These are phyloP conservation scores for Epirrita christyi DNA, from an alignment of 2,888 invertebrate species.

Conservation along the genomic window DNA sequence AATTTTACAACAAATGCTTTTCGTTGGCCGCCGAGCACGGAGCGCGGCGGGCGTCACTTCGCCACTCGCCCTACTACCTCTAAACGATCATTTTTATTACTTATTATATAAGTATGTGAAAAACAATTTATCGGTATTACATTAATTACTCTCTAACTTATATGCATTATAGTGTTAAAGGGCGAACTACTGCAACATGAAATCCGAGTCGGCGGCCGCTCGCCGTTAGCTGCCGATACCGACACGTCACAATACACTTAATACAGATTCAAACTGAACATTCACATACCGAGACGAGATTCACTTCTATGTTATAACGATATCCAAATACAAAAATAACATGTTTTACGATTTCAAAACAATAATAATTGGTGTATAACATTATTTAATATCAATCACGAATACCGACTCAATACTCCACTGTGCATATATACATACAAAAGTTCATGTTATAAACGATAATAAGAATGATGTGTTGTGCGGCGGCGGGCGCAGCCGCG, in stretches of 20 bases:
- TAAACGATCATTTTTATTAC: slow-evolving; percentile 75
- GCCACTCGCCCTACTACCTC: slow-evolving; percentile 73
- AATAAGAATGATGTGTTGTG: slow-evolving; percentile 43
- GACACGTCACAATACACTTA: background rate
- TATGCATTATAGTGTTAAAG: slow-evolving; percentile 58
- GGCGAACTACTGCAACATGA: slow-evolving; percentile 59
- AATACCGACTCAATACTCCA: slow-evolving; percentile 70
- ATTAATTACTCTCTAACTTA: slow-evolving; percentile 64
- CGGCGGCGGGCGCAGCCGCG: slow-evolving; percentile 47
- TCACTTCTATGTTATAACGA: slow-evolving; percentile 54
- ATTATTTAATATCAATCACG: slow-evolving; percentile 70
- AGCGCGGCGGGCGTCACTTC: slow-evolving; percentile 66
- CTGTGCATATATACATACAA: slow-evolving; percentile 81
- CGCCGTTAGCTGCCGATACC: slow-evolving; percentile 10
- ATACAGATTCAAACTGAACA: slow-evolving; percentile 51
- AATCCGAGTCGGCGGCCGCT: slow-evolving; percentile 38
- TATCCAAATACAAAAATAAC: slow-evolving; percentile 78
- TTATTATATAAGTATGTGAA: slow-evolving; percentile 81
- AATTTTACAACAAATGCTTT: slow-evolving; percentile 83
- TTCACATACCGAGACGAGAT: slow-evolving; percentile 46
- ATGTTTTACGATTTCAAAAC: slow-evolving; percentile 69
- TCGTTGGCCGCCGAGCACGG: slow-evolving; percentile 79
- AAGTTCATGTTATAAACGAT: slow-evolving; percentile 62
- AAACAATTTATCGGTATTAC: slow-evolving; percentile 73
- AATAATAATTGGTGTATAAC: slow-evolving; percentile 59